Conservation (phyloP, 2,888 invertebrate species). For the Selenia dentaria region DNA sequence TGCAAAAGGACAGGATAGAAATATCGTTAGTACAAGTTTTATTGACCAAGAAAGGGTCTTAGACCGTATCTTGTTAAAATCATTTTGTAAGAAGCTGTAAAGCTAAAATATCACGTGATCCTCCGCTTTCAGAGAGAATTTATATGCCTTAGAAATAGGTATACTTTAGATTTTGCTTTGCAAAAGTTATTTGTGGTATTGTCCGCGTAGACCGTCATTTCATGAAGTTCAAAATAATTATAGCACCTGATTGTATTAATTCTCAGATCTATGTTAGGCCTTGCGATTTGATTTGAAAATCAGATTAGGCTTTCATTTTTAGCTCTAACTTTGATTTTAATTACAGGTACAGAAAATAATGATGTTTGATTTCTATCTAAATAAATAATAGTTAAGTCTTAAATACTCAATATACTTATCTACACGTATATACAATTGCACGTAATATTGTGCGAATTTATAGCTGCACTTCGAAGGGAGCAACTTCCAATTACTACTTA, state of each 20-base stretch:
- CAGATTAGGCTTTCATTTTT: slow-evolving; percentile 8
- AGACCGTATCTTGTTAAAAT: slow-evolving; percentile 60
- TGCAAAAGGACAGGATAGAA: slow-evolving; percentile 36
- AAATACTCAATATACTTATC: slow-evolving; percentile 56
- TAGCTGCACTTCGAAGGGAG: slow-evolving; percentile 79
- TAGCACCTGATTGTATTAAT: slow-evolving; percentile 42
- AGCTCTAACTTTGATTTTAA: slow-evolving; percentile 1
- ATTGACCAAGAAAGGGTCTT: slow-evolving; percentile 50
- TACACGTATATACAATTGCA: slow-evolving; percentile 75
- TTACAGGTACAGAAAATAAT: slow-evolving; percentile 6
- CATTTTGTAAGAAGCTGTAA: slow-evolving; percentile 74
- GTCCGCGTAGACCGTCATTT: slow-evolving; percentile 61
- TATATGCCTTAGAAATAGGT: slow-evolving; percentile 58
- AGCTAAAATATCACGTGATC: slow-evolving; percentile 81
- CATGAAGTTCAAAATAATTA: slow-evolving; percentile 39
- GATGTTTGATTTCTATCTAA: slow-evolving; percentile 70
- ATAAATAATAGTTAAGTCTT: slow-evolving; percentile 54
- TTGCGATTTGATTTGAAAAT: slow-evolving; percentile 10
- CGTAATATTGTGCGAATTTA: slow-evolving; percentile 59
- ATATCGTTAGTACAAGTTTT: slow-evolving; percentile 42
- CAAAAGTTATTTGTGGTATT: slow-evolving; percentile 72
- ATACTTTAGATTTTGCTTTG: slow-evolving; percentile 67
- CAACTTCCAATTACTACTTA: slow-evolving; percentile 45
- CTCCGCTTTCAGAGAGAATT: slow-evolving; percentile 68
- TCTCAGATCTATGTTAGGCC: slow-evolving; percentile 20